Conservation (phyloP, 2,888 invertebrate species). For the Philhelius pedissequus region DNA sequence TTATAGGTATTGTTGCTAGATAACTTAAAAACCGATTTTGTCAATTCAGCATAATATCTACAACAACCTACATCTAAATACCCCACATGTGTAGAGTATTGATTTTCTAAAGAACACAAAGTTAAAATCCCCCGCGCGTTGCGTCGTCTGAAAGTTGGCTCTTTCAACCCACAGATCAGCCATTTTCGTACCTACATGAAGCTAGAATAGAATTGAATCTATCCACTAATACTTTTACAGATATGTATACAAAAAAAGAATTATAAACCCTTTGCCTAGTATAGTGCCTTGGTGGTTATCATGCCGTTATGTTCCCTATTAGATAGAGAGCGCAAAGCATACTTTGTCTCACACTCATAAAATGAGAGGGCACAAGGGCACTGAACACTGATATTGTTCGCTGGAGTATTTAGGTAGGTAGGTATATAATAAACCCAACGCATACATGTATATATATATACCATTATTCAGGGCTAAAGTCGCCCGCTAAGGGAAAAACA, state of each 20-base stretch:
- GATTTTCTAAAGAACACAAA: not conserved
- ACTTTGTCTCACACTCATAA: not conserved
- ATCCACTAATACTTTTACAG: not conserved
- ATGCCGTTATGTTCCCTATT: constrained; percentile 5
- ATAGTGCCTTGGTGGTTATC: constrained; percentile 8
- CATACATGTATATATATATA: not conserved
- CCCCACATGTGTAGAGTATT: not conserved
- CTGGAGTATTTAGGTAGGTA: constrained; percentile 1
- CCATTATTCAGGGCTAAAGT: constrained; percentile 1
- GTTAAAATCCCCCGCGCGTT: not conserved
- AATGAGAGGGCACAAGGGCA: constrained; percentile 17
- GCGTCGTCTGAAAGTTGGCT: not conserved
- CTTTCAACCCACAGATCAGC: constrained; percentile 10
- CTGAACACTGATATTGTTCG: constrained; percentile 60
- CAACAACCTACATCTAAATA: not conserved
- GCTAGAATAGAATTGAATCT: not conserved
- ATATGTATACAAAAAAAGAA: not conserved
- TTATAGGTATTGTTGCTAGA: too few relatives aligned
- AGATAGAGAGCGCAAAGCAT: not conserved
- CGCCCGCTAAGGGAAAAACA: constrained; percentile 36
- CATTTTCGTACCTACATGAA: not conserved
- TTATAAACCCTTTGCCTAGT: constrained; percentile 13
- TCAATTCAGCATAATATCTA: not conserved
- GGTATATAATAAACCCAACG: not conserved
- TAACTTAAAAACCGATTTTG: not conserved